Percentiles rank a stretch among this genome's conserved stretches.
Evolutionary conservation across 2,888 invertebrate genomes (phyloP).

Genomic region (Bombyx huttoni): DNA sequence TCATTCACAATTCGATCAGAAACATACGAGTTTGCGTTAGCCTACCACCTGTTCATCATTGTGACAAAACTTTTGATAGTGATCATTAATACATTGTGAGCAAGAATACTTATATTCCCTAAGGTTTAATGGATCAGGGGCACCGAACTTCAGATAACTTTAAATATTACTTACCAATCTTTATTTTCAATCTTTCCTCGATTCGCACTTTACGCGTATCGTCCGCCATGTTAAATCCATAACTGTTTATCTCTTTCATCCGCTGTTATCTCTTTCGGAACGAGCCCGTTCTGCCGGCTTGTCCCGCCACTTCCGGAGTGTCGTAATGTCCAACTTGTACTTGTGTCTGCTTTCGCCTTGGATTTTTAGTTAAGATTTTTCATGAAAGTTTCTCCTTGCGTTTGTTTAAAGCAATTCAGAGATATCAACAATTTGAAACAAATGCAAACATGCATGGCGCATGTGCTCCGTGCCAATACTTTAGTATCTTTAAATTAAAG

Average conservation of each 20-base stretch:
- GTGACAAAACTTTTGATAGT: slow-evolving; percentile 27
- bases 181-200: slow-evolving; percentile 94
- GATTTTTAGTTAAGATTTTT: slow-evolving; percentile 8
- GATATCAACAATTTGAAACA: slow-evolving; percentile 17
- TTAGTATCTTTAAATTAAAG: slow-evolving; percentile 62
- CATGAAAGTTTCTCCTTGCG: too few species aligned
- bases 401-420: background rate
- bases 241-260: slow-evolving; percentile 76
- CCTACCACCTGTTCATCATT: slow-evolving; percentile 64
- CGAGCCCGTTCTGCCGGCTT: slow-evolving; percentile 67
- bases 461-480: slow-evolving; percentile 54
- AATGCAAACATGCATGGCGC: slow-evolving; percentile 48
- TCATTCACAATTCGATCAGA: slow-evolving; percentile 33
- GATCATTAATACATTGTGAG: background rate
- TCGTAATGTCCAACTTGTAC: slow-evolving; percentile 68
- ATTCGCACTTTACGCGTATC: slow-evolving; percentile 91
- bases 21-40: slow-evolving; percentile 22
- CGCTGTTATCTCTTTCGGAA: slow-evolving; percentile 72
- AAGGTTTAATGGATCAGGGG: slow-evolving; percentile 11
- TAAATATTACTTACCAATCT: slow-evolving; percentile 84
- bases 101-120: background rate
- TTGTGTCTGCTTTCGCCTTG: slow-evolving; percentile 36
- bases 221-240: slow-evolving; percentile 94
- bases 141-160: background rate
- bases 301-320: slow-evolving; percentile 72